Percentiles rank a stretch among this genome's conserved stretches.
These are phyloP conservation scores for Nasonia vitripennis DNA, from an alignment of 1,140 invertebrate species.

Conservation along the genomic window DNA sequence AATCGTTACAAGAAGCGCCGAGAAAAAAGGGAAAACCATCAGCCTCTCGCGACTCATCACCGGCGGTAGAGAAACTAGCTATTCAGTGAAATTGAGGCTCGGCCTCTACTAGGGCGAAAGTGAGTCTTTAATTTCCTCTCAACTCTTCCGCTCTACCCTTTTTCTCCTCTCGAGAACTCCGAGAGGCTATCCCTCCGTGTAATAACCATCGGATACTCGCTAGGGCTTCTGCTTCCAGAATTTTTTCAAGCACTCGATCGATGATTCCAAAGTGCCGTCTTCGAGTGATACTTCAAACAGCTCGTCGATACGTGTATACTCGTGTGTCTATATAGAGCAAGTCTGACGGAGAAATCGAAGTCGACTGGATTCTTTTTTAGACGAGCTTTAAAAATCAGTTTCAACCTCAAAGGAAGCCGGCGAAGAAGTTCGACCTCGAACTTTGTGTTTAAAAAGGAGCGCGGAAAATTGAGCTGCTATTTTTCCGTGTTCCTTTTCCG, in stretches of 20 bases:
- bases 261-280: neutral
- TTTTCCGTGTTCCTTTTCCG: neutral
- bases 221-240: neutral
- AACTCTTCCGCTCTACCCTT: neutral
- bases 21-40: too few relatives aligned
- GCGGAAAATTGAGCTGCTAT: neutral
- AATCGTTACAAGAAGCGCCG: too few relatives aligned
- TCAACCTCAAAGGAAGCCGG: neutral
- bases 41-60: neutral
- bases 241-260: conserved; percentile 5
- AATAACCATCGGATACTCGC: neutral
- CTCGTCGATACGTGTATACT: neutral
- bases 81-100: neutral
- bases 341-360: neutral
- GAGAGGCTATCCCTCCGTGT: neutral
- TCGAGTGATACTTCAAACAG: neutral
- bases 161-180: neutral
- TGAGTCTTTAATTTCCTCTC: conserved; percentile 22
- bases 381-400: neutral
- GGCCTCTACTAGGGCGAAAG: neutral
- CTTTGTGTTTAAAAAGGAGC: neutral
- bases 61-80: neutral
- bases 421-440: neutral
- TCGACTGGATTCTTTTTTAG: neutral
- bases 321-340: neutral